Evolutionary conservation across 2,888 invertebrate species (phyloP), one percentile per base, ranked within the genome.

Genomic region (Apodemia mormo): DNA sequence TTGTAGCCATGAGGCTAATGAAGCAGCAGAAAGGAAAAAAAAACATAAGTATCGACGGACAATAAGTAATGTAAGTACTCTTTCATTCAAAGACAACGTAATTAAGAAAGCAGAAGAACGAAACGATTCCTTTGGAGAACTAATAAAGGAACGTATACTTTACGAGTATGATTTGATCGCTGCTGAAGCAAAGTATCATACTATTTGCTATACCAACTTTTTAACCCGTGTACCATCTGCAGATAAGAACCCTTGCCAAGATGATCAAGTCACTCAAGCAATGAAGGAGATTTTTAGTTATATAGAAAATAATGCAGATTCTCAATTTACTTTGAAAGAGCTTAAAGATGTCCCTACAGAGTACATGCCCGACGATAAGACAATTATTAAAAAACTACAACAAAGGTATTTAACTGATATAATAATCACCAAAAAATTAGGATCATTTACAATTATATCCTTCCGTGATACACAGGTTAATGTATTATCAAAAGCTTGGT

Each of bases 281-380:
- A 83, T 85, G 83, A 71, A 76, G 70, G 79, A 83, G 77, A 80
- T 84, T 80, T 84, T 81, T 77, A 68, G 56, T 78, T 85, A 83
- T 72, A 83, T 85, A 71, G 81, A 85, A 82, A 82, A 78, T 79
- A 79, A 80, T 77, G 77, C 78, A 68, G 83, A 84, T 80, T 85
- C 80, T 70, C 83, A 85, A 81, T 85, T 84, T 77, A 83, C 82
- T 70, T 76, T 85, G 69, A 79, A 80, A 79, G 81, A 85, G 70
- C 79, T 84, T 74, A 80, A 80, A 79, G 76, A 80, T 79, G 78
- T 81, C 75, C 71, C 70, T 69, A 81, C 79, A 71, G 80, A 75
- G 58, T 81, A 81, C 72, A 74, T 83, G 72, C 79, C 82, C 43
- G 81, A 84, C 73, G 81, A 82, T 77, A 82, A 82, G 71, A 78